These are phyloP conservation scores for Brienomyrus longianalis DNA, from an alignment of 2,113 vertebrate genomes.

Conservation along the genomic window DNA sequence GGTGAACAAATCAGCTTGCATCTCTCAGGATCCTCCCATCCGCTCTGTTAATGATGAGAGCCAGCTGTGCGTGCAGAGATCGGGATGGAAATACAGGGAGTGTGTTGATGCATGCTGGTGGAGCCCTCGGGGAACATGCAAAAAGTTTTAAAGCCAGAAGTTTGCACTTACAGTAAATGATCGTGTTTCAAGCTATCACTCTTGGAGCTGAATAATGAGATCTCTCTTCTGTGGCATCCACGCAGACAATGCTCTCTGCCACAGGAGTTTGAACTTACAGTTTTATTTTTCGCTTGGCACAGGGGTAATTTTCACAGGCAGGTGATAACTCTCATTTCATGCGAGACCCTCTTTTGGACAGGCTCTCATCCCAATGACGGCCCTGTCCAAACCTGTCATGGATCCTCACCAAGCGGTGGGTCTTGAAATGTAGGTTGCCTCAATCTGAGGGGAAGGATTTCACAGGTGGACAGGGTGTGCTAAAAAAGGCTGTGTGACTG, in stretches of 20 bases:
- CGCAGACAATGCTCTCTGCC: slow-evolving; percentile 15
- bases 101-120: not conserved
- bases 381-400: slow-evolving; percentile 19
- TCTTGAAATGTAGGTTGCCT: slow-evolving; percentile 38
- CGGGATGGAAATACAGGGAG: not conserved
- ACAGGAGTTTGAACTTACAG: slow-evolving; percentile 13
- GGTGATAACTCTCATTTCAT: slow-evolving; percentile 23
- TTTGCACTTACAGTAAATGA: not conserved
- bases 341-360: not conserved
- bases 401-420: slow-evolving; percentile 2
- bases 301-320: slow-evolving; percentile 22
- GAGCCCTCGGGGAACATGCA: not conserved
- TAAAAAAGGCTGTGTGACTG: slow-evolving; percentile 14
- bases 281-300: slow-evolving; percentile 21
- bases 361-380: slow-evolving; percentile 6
- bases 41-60: not conserved
- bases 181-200: not conserved
- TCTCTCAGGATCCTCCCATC: not conserved
- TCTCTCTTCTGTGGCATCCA: slow-evolving; percentile 30
- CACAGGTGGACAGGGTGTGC: slow-evolving; percentile 1
- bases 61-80: not conserved
- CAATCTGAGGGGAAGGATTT: slow-evolving; percentile 23
- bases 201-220: slow-evolving; percentile 27
- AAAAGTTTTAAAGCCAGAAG: slow-evolving; percentile 12
- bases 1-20: not conserved